These are phyloP conservation scores for Columba livia DNA, from an alignment of 2,113 vertebrate genomes.

Conservation along the genomic window DNA sequence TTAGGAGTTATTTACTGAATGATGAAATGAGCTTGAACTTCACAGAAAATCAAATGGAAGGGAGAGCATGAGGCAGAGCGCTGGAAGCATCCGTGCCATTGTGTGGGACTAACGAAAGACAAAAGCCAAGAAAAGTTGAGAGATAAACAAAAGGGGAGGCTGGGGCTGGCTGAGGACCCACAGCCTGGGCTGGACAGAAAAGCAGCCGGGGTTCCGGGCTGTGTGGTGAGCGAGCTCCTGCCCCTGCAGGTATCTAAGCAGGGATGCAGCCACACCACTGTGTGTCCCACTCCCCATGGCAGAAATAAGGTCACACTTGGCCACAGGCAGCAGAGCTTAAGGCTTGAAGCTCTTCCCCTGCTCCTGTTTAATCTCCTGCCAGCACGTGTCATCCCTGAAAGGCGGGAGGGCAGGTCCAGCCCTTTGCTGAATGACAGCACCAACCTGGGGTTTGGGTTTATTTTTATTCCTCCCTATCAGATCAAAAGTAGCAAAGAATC, in stretches of 20 bases:
- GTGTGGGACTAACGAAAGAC: neutral
- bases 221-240: neutral
- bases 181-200: neutral
- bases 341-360: neutral
- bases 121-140: neutral
- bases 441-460: neutral
- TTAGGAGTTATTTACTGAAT: neutral
- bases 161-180: neutral
- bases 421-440: neutral
- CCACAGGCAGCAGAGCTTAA: neutral
- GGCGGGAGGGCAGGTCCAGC: neutral
- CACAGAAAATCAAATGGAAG: neutral
- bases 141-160: neutral
- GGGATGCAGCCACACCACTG: neutral
- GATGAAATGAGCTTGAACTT: neutral
- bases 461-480: neutral
- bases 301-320: neutral
- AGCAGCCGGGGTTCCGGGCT: neutral
- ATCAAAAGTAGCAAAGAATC: neutral
- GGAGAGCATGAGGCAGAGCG: neutral
- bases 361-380: neutral
- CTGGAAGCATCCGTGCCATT: neutral
- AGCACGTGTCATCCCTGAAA: neutral
- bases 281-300: neutral
- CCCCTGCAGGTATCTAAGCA: neutral